A percentile compares a stretch with the other conserved stretches of the same genome.
These are phyloP conservation scores for Ophion slaviceki DNA, from an alignment of 2,888 invertebrate genomes.

Conservation along the genomic window DNA sequence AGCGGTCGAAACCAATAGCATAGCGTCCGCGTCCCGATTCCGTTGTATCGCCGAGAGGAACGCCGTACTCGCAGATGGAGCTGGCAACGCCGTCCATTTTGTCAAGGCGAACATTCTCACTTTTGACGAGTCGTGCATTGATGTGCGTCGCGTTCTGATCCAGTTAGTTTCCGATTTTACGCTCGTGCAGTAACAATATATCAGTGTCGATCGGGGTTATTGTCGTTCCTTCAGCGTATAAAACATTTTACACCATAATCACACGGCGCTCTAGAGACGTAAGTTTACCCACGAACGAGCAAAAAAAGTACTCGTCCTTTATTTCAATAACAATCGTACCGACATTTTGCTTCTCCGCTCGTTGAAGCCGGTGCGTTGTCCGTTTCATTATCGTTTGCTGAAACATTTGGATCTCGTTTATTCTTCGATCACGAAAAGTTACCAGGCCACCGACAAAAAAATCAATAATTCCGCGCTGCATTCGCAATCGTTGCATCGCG, in stretches of 20 bases:
- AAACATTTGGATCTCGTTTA: neutral
- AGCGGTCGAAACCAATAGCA: neutral
- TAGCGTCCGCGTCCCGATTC: neutral
- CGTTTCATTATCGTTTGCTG: neutral
- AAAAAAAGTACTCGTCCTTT: neutral
- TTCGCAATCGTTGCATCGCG: conserved; percentile 17
- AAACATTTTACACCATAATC: conserved; percentile 10
- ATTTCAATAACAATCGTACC: conserved; percentile 8
- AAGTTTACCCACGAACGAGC: conserved; percentile 10
- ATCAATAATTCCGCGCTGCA: conserved; percentile 37
- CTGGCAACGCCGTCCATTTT: conserved; percentile 9
- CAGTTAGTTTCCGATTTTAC: conserved; percentile 26
- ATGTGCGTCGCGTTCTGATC: neutral
- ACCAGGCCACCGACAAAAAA: neutral
- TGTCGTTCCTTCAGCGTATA: conserved; percentile 9
- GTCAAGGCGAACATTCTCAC: neutral
- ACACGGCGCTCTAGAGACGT: conserved; percentile 18
- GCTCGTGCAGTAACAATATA: conserved; percentile 1
- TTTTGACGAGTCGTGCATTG: neutral
- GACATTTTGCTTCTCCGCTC: conserved; percentile 10
- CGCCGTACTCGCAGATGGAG: neutral
- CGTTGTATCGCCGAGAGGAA: neutral
- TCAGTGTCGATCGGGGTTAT: conserved; percentile 27
- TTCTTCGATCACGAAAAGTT: neutral
- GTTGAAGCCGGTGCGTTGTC: conserved; percentile 5